A percentile compares a stretch with the other conserved stretches of the same genome.
phyloP scores from a whole-genome alignment of 2,888 invertebrate species.

The Augiades crinisus region DNA sequence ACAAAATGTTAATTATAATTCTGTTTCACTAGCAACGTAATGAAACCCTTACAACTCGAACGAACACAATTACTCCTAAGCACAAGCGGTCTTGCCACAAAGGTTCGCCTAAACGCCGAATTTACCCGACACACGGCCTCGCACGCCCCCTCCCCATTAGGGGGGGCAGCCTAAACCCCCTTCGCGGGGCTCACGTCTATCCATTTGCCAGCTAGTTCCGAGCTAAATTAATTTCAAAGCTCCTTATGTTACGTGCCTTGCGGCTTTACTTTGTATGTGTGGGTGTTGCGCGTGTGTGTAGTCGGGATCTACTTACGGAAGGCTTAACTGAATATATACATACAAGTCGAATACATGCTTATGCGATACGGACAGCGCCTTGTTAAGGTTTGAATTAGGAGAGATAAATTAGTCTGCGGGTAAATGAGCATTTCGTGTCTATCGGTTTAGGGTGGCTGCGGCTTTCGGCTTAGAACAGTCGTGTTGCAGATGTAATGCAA shows the following conservation, averaged over 20 bases:
- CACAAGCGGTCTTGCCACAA: conserved; percentile 69
- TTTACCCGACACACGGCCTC: conserved; percentile 60
- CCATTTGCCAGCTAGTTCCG: conserved; percentile 82
- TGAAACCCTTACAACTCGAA: conserved; percentile 49
- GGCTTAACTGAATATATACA: conserved; percentile 63
- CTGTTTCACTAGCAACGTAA: conserved; percentile 44
- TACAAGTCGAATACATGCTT: conserved; percentile 49
- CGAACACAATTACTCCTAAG: conserved; percentile 69
- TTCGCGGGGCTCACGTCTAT: conserved; percentile 74
- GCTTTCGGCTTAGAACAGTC: conserved; percentile 23
- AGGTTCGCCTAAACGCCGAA: conserved; percentile 78
- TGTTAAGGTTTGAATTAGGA: conserved; percentile 75
- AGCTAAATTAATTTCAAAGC: conserved; percentile 82
- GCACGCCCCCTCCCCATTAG: conserved; percentile 38
- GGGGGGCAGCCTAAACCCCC: conserved; percentile 46
- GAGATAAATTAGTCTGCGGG: conserved; percentile 68
- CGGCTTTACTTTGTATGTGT: conserved; percentile 72
- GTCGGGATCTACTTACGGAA: conserved; percentile 65
- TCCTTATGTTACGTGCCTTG: conserved; percentile 82
- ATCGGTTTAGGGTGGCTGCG: conserved; percentile 31
- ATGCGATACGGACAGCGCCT: conserved; percentile 65
- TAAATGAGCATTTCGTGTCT: conserved; percentile 48
- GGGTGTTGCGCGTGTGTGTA: conserved; percentile 45
- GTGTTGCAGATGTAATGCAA: not conserved
- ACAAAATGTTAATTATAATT: conserved; percentile 53